Evolutionary conservation across 2,888 invertebrate genomes (phyloP).

Genomic region (Habroteleia sp.): DNA sequence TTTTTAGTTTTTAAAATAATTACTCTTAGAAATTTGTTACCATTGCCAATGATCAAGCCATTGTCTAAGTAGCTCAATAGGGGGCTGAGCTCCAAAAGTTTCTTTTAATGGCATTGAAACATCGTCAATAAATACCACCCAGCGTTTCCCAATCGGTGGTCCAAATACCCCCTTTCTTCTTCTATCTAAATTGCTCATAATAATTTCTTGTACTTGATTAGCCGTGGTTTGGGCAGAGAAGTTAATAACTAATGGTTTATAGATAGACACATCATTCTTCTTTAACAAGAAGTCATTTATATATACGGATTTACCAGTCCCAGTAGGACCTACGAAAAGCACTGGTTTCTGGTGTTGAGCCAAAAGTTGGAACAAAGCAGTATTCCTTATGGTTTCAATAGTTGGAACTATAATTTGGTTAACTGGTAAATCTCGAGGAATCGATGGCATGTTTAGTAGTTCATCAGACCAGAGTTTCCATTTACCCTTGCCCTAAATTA

Average conservation of each 20-base stretch:
- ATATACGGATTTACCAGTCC: constrained; percentile 96
- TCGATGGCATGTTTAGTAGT: constrained; percentile 87
- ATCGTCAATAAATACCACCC: constrained; percentile 96
- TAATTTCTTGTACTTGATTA: constrained; percentile 96
- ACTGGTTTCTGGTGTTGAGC: constrained; percentile 91
- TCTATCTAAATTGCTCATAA: constrained; percentile 96
- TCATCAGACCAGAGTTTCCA: constrained; percentile 96
- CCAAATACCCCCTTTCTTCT: constrained; percentile 88
- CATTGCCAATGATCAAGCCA: constrained; percentile 97
- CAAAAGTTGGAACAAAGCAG: constrained; percentile 88
- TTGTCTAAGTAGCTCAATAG: constrained; percentile 94
- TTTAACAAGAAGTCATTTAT: constrained; percentile 92
- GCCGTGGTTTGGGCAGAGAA: constrained; percentile 97
- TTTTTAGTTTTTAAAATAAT: too few species aligned
- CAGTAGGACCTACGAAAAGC: constrained; percentile 95
- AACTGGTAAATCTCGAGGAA: constrained; percentile 93
- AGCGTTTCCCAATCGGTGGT: constrained; percentile 81
- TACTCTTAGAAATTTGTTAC: too few species aligned
- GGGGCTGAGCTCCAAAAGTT: constrained; percentile 95
- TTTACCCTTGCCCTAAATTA: constrained; percentile 92
- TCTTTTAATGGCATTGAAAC: constrained; percentile 96
- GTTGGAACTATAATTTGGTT: constrained; percentile 97
- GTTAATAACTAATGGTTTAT: constrained; percentile 92
- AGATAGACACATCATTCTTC: constrained; percentile 88
- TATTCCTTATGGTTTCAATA: constrained; percentile 92